A percentile compares a stretch with the other conserved stretches of the same genome.
phyloP scores from a whole-genome alignment of 2,113 vertebrate species.

The Heptranchias perlo region DNA sequence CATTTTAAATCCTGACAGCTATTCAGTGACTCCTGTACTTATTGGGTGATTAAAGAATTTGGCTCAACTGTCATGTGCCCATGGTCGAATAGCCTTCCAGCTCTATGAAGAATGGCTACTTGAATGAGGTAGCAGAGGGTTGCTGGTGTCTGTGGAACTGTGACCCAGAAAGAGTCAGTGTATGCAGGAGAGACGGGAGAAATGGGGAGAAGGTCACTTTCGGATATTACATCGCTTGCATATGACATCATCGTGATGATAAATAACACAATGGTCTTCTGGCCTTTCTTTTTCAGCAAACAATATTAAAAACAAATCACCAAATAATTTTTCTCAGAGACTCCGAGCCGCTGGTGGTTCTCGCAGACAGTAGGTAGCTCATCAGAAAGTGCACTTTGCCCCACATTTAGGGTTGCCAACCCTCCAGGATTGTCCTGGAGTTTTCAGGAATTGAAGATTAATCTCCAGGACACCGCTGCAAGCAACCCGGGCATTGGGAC shows the following conservation, averaged over 20 bases:
- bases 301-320: neutral
- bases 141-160: neutral
- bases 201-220: neutral
- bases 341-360: neutral
- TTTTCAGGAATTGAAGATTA: neutral
- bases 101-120: neutral
- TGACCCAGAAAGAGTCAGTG: neutral
- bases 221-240: neutral
- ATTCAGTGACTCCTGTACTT: neutral
- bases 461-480: neutral
- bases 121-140: neutral
- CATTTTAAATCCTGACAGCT: neutral
- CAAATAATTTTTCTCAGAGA: neutral
- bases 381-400: neutral
- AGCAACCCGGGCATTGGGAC: neutral
- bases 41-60: neutral
- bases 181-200: neutral
- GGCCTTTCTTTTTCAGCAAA: neutral
- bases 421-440: neutral
- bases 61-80: neutral
- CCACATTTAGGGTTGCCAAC: neutral
- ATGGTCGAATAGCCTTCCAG: neutral
- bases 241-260: neutral
- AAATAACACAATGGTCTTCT: neutral
- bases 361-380: neutral